These are phyloP conservation scores for Lasioglossum lativentre DNA, from an alignment of 2,888 invertebrate species.

Conservation along the genomic window DNA sequence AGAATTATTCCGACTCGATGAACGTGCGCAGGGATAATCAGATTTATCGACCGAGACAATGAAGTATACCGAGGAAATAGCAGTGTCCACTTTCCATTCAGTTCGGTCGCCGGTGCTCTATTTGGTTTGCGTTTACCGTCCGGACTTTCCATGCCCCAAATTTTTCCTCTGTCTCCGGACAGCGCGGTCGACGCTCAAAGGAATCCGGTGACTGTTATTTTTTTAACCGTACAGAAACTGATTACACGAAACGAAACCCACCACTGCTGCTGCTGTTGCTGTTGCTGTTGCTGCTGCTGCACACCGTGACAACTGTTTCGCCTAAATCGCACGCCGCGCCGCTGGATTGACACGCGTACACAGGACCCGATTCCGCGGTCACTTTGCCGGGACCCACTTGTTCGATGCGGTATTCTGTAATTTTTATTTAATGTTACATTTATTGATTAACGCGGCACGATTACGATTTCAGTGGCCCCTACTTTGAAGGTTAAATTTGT, in stretches of 20 bases:
- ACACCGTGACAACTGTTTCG: not conserved
- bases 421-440: not conserved
- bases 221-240: not conserved
- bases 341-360: not conserved
- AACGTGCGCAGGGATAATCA: constrained; percentile 61
- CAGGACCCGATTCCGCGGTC: not conserved
- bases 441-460: not conserved
- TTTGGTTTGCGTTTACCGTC: constrained; percentile 40
- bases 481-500: too few relatives aligned
- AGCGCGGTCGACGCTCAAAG: constrained; percentile 11
- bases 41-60: constrained; percentile 66
- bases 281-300: not conserved
- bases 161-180: constrained; percentile 37
- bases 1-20: constrained; percentile 69
- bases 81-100: constrained; percentile 55
- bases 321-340: not conserved
- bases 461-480: too few relatives aligned
- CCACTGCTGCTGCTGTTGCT: not conserved
- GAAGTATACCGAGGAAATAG: constrained; percentile 57
- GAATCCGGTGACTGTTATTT: constrained; percentile 25
- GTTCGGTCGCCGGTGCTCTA: constrained; percentile 35
- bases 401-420: not conserved
- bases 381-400: not conserved
- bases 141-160: constrained; percentile 16
- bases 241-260: not conserved